Conservation (phyloP, 1,140 invertebrate genomes). For the Venustaconcha ellipsiformis region DNA sequence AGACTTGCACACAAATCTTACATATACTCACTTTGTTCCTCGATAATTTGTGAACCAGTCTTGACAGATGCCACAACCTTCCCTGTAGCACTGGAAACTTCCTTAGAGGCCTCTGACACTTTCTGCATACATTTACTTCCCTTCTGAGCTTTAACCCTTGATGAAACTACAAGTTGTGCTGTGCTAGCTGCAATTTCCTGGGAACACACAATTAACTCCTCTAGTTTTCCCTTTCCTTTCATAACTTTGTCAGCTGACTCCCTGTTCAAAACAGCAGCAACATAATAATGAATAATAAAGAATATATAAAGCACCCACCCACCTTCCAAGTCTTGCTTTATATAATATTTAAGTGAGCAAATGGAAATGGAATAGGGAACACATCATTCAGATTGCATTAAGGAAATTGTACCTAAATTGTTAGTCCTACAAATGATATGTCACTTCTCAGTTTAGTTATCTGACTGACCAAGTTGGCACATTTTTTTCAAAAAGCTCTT, state of each 20-base stretch:
- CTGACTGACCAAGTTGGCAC: no score
- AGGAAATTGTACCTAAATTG: no score
- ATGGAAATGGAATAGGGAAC: no score
- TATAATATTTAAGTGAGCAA: no score
- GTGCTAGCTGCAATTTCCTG: slow-evolving; percentile 98
- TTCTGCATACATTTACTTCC: slow-evolving; percentile 82
- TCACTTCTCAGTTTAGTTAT: no score
- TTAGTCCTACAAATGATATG: no score
- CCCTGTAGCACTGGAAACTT: slow-evolving; percentile 90
- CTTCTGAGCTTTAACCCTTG: slow-evolving; percentile 81
- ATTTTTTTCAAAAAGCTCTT: no score
- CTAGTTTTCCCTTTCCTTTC: slow-evolving; percentile 87
- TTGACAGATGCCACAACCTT: slow-evolving; percentile 94
- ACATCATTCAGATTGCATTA: no score
- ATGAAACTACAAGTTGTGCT: slow-evolving; percentile 96
- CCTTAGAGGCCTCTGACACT: slow-evolving; percentile 86
- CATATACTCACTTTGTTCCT: slow-evolving; percentile 79
- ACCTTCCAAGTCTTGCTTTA: no score
- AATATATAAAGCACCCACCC: no score
- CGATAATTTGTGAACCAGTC: slow-evolving; percentile 85
- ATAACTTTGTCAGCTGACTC: slow-evolving; percentile 95
- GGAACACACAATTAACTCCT: slow-evolving; percentile 94
- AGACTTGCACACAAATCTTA: slow-evolving; percentile 40
- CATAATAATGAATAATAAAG: no score
- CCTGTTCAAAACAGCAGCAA: slow-evolving; percentile 69